Evolutionary conservation across 2,888 invertebrate species (phyloP).

Genomic region (Tuberolachnus salignus): DNA sequence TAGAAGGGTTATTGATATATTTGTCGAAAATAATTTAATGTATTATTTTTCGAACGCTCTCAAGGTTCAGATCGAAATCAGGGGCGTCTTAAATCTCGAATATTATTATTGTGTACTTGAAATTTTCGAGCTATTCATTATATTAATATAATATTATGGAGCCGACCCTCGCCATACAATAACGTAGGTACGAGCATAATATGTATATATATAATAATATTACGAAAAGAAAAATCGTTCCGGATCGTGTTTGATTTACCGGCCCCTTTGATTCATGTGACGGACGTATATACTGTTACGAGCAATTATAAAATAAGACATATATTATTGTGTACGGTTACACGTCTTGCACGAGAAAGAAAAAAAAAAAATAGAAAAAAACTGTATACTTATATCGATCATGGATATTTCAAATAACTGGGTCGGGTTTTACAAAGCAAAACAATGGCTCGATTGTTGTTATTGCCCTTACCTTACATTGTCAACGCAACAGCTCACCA

Average conservation of each 20-base stretch:
- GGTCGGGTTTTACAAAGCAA: constrained; percentile 39
- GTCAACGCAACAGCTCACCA: constrained; percentile 17
- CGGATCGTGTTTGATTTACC: constrained; percentile 38
- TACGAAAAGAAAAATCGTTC: constrained; percentile 45
- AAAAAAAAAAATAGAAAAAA: constrained; percentile 24
- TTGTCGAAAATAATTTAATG: too few relatives aligned
- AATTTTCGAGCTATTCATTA: constrained; percentile 38
- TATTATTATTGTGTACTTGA: constrained; percentile 13
- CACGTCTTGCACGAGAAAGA: constrained; percentile 22
- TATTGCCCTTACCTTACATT: constrained; percentile 23
- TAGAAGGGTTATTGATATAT: too few relatives aligned
- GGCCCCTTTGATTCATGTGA: constrained; percentile 25
- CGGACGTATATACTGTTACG: constrained; percentile 29
- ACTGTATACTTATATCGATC: constrained; percentile 4
- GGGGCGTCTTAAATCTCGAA: constrained; percentile 1
- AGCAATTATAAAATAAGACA: constrained; percentile 48
- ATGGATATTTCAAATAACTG: constrained; percentile 45
- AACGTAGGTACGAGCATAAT: too few relatives aligned
- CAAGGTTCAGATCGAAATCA: constrained; percentile 16
- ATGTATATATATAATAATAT: too few relatives aligned
- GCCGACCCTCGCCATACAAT: too few relatives aligned
- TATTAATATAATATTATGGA: not conserved
- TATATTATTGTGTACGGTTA: constrained; percentile 52
- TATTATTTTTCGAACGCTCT: not conserved
- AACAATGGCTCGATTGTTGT: constrained; percentile 43